Evolutionary conservation across 2,888 invertebrate species (phyloP), one percentile per base, ranked within the genome.

Genomic region (Ctena decussata): DNA sequence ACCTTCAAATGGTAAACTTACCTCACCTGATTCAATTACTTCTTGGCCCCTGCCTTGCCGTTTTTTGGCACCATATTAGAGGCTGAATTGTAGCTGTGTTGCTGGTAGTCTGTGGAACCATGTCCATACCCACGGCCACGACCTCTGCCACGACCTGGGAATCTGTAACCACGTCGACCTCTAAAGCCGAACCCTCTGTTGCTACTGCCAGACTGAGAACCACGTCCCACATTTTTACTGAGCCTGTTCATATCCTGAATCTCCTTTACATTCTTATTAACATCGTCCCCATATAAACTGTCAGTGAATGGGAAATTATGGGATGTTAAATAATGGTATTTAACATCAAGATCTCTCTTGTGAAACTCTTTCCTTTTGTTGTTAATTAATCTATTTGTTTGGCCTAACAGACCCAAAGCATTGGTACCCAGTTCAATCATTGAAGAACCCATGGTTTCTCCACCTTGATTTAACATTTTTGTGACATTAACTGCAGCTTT

Each of bases 401-500:
- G 74, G n/a, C 75, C 80, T 2, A 80, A 37, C 30, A 80, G 27
- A 30, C 37, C 74, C 18, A 80, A 69, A 69, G 44, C 69, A 60
- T 80, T 49, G 12, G 44, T 80, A 21, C n/a, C 37, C 73, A 49
- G 35, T 27, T 35, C 70, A 27, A 75, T 32, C 27, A 80, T 35
- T n/a, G 44, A 46, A 37, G 30, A 27, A 21, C 32, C 69, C 6
- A 49, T 53, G 11, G 15, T 32, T n/a, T 24, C 60, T 11, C 70
- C 78, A 30, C 57, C 18, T 35, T 32, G 21, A 71, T 80, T 73
- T 15, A 75, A 65, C 0, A 75, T 49, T 39, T 80, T 80, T 0
- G 69, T 69, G n/a, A 75, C 32, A 21, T 39, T 44, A 37, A 69
- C 60, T 21, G 75, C 80, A 30, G 80, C 65, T 46, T 80, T 80